Percentiles rank a stretch among this genome's conserved stretches.
Conservation (phyloP, 2,888 invertebrate genomes). For the Thymelicus acteon region DNA sequence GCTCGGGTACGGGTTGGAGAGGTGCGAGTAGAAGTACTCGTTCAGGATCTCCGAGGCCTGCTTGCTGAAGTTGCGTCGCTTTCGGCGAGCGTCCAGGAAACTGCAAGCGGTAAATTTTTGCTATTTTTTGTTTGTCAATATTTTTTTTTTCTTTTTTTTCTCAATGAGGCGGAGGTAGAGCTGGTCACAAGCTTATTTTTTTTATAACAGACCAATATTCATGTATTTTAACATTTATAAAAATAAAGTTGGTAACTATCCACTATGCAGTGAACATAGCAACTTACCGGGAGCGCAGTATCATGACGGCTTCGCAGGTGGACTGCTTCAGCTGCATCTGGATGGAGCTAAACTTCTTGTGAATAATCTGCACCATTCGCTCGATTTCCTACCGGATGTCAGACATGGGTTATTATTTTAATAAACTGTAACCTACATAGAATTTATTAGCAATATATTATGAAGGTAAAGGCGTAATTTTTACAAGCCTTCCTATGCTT, state of each 20-base stretch:
- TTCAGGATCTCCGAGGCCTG: slow-evolving; percentile 99
- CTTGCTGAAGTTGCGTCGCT: slow-evolving; percentile 99
- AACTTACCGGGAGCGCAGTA: slow-evolving; percentile 90
- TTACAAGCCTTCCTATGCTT: no score
- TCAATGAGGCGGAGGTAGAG: slow-evolving; percentile 63
- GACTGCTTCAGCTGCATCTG: slow-evolving; percentile 99
- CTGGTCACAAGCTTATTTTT: slow-evolving; percentile 45
- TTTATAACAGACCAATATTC: background rate
- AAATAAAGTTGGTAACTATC: background rate
- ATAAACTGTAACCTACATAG: no score
- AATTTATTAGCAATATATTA: no score
- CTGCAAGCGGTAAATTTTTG: slow-evolving; percentile 67
- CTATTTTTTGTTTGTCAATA: slow-evolving; percentile 8
- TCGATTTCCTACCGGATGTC: slow-evolving; percentile 91
- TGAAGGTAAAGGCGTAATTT: no score
- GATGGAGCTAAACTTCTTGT: slow-evolving; percentile 98
- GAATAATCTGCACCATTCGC: slow-evolving; percentile 99
- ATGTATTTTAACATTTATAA: no score
- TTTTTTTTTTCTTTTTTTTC: slow-evolving; percentile 26
- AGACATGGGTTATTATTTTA: background rate
- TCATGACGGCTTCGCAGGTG: slow-evolving; percentile 99
- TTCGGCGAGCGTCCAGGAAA: slow-evolving; percentile 92
- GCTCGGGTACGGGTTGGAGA: slow-evolving; percentile 99
- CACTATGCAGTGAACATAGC: background rate
- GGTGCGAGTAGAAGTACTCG: slow-evolving; percentile 99